phyloP scores from a whole-genome alignment of 1,140 invertebrate species.

The Berghia stephanieae region DNA sequence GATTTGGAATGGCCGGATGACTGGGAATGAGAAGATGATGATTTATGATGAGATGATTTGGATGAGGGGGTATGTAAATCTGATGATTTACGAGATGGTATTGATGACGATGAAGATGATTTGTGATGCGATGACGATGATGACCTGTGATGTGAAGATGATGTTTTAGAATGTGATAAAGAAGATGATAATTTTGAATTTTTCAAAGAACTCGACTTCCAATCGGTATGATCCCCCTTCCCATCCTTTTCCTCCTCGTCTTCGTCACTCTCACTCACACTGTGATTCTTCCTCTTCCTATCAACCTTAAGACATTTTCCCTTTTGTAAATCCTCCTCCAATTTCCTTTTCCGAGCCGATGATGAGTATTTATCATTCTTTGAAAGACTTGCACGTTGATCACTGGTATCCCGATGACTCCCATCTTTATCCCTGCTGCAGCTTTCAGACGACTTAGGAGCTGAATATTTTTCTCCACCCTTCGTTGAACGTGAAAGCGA shows the following conservation, averaged over 20 bases:
- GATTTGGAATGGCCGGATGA: not conserved
- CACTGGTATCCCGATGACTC: not conserved
- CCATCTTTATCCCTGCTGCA: not conserved
- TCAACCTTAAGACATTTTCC: no score
- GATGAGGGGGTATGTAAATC: not conserved
- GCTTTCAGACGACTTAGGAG: not conserved
- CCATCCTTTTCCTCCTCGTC: not conserved
- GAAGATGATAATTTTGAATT: not conserved
- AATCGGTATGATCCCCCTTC: not conserved
- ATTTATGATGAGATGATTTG: not conserved
- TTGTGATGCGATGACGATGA: not conserved
- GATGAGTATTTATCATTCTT: not conserved
- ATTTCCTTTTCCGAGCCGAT: no score
- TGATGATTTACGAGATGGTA: not conserved
- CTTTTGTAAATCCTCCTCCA: no score
- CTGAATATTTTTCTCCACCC: no score
- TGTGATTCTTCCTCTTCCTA: conserved; percentile 11
- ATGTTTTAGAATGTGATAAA: not conserved
- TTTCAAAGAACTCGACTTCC: no score
- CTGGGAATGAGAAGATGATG: not conserved
- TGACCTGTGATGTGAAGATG: not conserved
- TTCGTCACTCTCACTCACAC: conserved; percentile 16
- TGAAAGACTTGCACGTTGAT: not conserved
- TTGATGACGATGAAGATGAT: not conserved
- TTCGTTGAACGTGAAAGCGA: no score